These are phyloP conservation scores for Synaphobranchus kaupii DNA, from an alignment of 2,797 vertebrate genomes.

Conservation along the genomic window DNA sequence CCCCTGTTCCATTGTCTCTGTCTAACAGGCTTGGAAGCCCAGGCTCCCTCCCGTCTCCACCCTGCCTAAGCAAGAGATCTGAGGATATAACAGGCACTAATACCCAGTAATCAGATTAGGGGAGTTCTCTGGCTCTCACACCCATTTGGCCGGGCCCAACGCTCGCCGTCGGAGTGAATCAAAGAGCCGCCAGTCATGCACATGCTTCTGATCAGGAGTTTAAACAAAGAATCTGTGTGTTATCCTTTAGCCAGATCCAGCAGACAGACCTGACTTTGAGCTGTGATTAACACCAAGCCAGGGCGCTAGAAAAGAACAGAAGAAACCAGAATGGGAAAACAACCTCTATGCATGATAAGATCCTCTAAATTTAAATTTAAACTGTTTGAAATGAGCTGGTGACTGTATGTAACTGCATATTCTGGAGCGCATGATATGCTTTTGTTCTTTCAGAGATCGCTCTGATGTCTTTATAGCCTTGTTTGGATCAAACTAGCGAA, in stretches of 20 bases:
- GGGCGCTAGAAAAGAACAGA: not conserved
- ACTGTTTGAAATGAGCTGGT: not conserved
- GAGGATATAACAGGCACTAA: constrained; percentile 32
- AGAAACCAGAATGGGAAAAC: not conserved
- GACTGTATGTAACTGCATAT: not conserved
- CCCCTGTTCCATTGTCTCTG: not conserved
- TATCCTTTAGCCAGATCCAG: not conserved
- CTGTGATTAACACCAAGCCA: not conserved
- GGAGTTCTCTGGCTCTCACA: not conserved
- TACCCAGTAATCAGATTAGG: constrained; percentile 34
- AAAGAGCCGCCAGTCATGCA: constrained; percentile 13
- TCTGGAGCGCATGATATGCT: not conserved
- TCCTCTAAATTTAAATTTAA: not conserved
- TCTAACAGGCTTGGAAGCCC: not conserved
- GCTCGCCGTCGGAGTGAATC: constrained; percentile 17
- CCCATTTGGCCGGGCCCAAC: not conserved
- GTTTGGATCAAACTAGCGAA: not conserved
- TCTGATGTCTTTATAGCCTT: not conserved
- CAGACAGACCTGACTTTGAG: not conserved
- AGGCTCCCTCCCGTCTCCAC: not conserved
- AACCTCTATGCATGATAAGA: not conserved
- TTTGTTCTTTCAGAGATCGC: not conserved
- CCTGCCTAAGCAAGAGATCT: constrained; percentile 24
- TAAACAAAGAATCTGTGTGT: constrained; percentile 23
- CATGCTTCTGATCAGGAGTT: constrained; percentile 23